Conservation (phyloP, 2,113 vertebrate genomes). For the Chaetorhynchus papuensis region DNA sequence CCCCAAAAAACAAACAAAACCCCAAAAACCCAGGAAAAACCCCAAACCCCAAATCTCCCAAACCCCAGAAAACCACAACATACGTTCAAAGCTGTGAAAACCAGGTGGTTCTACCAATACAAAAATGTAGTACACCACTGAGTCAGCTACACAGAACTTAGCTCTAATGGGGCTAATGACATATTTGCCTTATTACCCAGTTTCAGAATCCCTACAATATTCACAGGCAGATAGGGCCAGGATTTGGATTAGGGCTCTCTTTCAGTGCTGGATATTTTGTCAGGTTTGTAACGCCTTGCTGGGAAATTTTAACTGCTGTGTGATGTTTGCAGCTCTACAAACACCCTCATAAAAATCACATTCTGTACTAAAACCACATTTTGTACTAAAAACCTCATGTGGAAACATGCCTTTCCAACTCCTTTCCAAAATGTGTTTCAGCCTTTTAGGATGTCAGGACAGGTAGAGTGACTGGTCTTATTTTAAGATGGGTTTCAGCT, state of each 20-base stretch:
- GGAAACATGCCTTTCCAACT: background rate
- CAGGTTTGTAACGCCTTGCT: background rate
- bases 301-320: background rate
- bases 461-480: background rate
- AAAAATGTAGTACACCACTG: background rate
- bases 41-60: background rate
- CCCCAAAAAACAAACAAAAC: background rate
- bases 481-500: background rate
- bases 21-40: background rate
- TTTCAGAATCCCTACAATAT: background rate
- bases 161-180: background rate
- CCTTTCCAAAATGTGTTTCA: background rate
- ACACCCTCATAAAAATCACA: background rate
- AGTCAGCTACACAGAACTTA: background rate
- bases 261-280: background rate
- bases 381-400: background rate
- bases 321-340: background rate
- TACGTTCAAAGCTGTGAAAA: background rate
- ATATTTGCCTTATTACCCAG: background rate
- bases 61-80: background rate
- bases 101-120: background rate
- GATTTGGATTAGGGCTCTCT: background rate
- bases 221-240: background rate
- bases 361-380: background rate
- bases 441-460: background rate